Evolutionary conservation across 1,140 invertebrate genomes (phyloP).

Genomic region (Rhynchophorus ferrugineus): DNA sequence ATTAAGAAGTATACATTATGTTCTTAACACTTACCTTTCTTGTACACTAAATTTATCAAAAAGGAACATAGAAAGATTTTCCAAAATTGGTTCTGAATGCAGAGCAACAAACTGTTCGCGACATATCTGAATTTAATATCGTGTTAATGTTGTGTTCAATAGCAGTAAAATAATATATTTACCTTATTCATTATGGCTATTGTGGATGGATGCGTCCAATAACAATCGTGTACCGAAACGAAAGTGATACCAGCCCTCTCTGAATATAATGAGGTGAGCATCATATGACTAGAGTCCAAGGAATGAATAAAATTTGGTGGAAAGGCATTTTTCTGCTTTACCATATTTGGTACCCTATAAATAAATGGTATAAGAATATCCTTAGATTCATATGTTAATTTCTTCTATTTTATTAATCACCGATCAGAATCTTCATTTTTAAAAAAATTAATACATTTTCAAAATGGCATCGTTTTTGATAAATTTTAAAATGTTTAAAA

Average conservation of each 20-base stretch:
- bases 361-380: constrained; percentile 1
- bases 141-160: too few relatives aligned
- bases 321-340: constrained; percentile 97
- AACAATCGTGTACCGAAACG: constrained; percentile 98
- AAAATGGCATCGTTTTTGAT: too few relatives aligned
- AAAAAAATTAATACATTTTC: too few relatives aligned
- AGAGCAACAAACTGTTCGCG: constrained; percentile 93
- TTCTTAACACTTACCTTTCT: constrained; percentile 45
- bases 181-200: constrained; percentile 89
- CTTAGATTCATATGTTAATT: too few relatives aligned
- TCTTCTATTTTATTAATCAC: too few relatives aligned
- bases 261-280: constrained; percentile 90
- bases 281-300: constrained; percentile 97
- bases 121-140: constrained; percentile 81
- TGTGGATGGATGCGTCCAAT: constrained; percentile 91
- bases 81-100: constrained; percentile 86
- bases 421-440: too few relatives aligned
- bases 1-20: neutral
- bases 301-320: constrained; percentile 99
- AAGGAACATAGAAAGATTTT: constrained; percentile 77
- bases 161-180: too few relatives aligned
- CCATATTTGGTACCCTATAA: constrained; percentile 70
- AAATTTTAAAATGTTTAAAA: too few relatives aligned
- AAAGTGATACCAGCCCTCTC: constrained; percentile 78
- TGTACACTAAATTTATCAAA: constrained; percentile 55